Conservation (phyloP, 2,888 invertebrate species). For the Tenthredo livida region DNA sequence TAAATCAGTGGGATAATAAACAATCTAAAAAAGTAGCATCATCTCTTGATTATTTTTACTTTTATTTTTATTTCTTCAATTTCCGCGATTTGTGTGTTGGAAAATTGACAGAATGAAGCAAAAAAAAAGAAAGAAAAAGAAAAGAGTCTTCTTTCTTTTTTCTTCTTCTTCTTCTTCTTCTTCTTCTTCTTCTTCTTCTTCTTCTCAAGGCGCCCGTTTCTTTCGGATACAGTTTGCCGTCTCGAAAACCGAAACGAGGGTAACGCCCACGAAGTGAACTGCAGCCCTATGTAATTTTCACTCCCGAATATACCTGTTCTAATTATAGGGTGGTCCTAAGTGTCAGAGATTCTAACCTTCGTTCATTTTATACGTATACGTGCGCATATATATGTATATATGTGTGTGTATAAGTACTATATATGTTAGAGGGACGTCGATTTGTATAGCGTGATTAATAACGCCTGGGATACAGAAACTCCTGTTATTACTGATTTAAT, state of each 20-base stretch:
- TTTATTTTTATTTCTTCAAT: constrained; percentile 26
- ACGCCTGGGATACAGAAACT: constrained; percentile 13
- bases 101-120: background rate
- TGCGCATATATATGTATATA: too few relatives aligned
- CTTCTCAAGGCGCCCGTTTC: background rate
- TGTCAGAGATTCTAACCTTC: constrained; percentile 46
- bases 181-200: background rate
- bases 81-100: background rate
- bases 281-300: constrained; percentile 68
- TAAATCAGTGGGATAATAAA: constrained; percentile 18
- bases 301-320: constrained; percentile 72
- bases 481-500: constrained; percentile 49
- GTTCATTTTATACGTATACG: background rate
- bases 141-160: background rate
- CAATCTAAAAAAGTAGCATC: constrained; percentile 22
- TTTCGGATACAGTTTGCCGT: constrained; percentile 40
- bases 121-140: background rate
- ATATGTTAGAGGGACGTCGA: background rate
- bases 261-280: constrained; percentile 46
- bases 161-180: background rate
- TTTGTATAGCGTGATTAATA: constrained; percentile 45
- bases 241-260: constrained; percentile 51
- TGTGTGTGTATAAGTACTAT: too few relatives aligned
- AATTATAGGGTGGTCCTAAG: constrained; percentile 69
- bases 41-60: constrained; percentile 39